A percentile compares a stretch with the other conserved stretches of the same genome.
Evolutionary conservation across 2,888 invertebrate genomes (phyloP).

Genomic region (Parasteatoda lunata): DNA sequence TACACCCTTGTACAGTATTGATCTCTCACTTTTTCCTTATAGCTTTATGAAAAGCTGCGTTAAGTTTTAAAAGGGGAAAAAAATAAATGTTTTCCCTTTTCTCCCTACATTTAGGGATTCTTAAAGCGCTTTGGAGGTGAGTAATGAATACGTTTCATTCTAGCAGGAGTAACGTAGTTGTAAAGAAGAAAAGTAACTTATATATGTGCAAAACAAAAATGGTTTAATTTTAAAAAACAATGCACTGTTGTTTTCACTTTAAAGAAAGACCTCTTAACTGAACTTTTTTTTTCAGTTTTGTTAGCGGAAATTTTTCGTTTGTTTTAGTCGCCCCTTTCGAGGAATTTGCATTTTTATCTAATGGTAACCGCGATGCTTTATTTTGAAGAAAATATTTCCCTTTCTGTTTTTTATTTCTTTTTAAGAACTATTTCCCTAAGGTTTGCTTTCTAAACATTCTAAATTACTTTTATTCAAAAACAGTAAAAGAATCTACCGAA

Average conservation of each 20-base stretch:
- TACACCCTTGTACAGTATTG: too few relatives aligned
- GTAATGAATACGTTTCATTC: constrained; percentile 61
- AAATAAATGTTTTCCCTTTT: too few relatives aligned
- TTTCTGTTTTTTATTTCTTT: constrained; percentile 8
- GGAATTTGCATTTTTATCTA: constrained; percentile 45
- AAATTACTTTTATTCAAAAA: constrained; percentile 20
- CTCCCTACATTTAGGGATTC: constrained; percentile 8
- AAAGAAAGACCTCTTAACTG: constrained; percentile 37
- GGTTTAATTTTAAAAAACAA: constrained; percentile 39
- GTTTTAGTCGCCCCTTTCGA: constrained; percentile 17
- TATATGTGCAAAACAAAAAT: constrained; percentile 25
- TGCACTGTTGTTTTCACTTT: constrained; percentile 48
- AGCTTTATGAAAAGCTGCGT: too few relatives aligned
- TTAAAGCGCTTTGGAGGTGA: constrained; percentile 26
- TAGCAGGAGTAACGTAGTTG: constrained; percentile 40
- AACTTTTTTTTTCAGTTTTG: constrained; percentile 13
- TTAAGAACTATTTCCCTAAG: constrained; percentile 11
- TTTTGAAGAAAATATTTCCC: constrained; percentile 24
- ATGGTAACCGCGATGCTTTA: constrained; percentile 14
- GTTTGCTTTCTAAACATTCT: constrained; percentile 9
- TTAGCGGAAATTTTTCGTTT: constrained; percentile 9
- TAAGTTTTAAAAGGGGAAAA: too few relatives aligned
- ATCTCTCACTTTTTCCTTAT: too few relatives aligned
- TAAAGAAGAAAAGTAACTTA: constrained; percentile 40
- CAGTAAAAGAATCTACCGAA: constrained; percentile 9